phyloP scores from a whole-genome alignment of 2,888 invertebrate genomes.

The Encarsia formosa region DNA sequence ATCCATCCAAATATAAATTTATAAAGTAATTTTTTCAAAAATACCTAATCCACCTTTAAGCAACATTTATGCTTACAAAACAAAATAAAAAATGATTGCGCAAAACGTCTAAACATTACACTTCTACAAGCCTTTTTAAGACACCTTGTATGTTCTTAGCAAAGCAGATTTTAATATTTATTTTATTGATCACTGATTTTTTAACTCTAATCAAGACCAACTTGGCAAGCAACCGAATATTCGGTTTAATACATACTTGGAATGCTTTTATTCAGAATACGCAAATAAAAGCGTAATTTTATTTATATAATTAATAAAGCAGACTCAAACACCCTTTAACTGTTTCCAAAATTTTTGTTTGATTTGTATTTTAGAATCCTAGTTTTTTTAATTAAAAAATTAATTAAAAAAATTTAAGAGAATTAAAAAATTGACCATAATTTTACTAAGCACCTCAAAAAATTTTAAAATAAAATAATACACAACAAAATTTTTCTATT shows the following conservation, averaged over 20 bases:
- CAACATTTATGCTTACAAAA: too few relatives aligned
- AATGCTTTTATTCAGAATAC: conserved; percentile 27
- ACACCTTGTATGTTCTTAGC: conserved; percentile 20
- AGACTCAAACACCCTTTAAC: conserved; percentile 12
- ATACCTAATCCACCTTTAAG: too few relatives aligned
- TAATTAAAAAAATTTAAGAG: too few relatives aligned
- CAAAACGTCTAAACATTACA: conserved; percentile 17
- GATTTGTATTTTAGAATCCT: too few relatives aligned
- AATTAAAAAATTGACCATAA: too few relatives aligned
- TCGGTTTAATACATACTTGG: conserved; percentile 23
- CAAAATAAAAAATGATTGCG: conserved; percentile 16
- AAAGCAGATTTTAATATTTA: conserved; percentile 16
- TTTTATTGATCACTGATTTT: conserved; percentile 14
- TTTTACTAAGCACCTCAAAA: too few relatives aligned
- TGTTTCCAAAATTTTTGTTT: too few relatives aligned
- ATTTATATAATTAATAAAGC: conserved; percentile 7
- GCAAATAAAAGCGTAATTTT: conserved; percentile 22
- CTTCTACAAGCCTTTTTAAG: conserved; percentile 22
- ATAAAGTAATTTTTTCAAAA: too few relatives aligned
- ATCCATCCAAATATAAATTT: too few relatives aligned
- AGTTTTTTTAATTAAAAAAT: too few relatives aligned
- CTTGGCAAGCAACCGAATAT: conserved; percentile 25
- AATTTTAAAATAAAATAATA: not conserved
- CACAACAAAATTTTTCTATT: not conserved
- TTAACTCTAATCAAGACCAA: conserved; percentile 21